Evolutionary conservation across 2,888 invertebrate species (phyloP), one percentile per base, ranked within the genome.

Genomic region (Amblyjoppa fuscipennis): DNA sequence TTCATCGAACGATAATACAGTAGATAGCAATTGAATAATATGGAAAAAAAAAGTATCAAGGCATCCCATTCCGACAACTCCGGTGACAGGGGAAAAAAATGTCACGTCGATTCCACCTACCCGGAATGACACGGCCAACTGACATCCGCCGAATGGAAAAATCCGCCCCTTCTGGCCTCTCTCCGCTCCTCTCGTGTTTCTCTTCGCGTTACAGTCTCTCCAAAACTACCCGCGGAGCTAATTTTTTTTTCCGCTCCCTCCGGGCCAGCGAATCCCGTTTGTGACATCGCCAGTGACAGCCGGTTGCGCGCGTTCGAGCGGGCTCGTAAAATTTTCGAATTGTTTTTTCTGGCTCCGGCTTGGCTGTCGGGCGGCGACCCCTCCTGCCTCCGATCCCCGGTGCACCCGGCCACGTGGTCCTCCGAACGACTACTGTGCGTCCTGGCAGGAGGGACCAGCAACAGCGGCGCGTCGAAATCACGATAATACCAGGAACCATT

Each of bases 321-420:
- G 16, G 86, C 38, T 85, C 85, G 88, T 88, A 88, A 87, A 87
- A 88, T 84, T 88, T 82, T 85, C 83, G 80, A 85, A 81, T 77
- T 78, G 84, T 87, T 82, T 81, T 85, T 87, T 74, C 81, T 84
- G 34, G 25, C 73, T 73, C 34, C 71, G 59, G 38, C 20, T 25
- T 56, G 41, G 53, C 20, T 25, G 73, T 38, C 56, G 13, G 71
- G 53, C 51, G 25, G 16, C 41, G 31, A 49, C 7, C 25, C 56
- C 73, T 56, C 20, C 16, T 49, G 45, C 11, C 38, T 2, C 56
- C 51, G 38, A 25, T 59, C 38, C 25, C 25, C 20, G 56, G 49
- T 9, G 9, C 49, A 45, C 31, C 45, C 49, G 41, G 74, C 41
- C 79, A 83, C 78, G 78, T 70, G 74, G 49, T 59, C 25, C 41